Percentiles rank a stretch among this genome's conserved stretches.
phyloP scores from a whole-genome alignment of 1,140 invertebrate species.

The Musca domestica region DNA sequence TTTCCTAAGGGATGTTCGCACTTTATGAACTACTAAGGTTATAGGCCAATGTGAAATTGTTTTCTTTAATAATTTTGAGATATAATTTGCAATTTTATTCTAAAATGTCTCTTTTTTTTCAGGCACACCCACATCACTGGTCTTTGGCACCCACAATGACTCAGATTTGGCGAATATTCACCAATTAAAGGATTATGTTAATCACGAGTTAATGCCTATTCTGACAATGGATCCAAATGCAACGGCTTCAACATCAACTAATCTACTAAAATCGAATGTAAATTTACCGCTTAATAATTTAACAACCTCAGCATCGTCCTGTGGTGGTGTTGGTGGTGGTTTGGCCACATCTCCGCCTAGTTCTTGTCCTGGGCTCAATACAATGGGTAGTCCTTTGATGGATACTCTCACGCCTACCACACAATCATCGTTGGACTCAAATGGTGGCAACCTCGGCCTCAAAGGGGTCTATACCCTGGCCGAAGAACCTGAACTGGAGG shows the following conservation, averaged over 20 bases:
- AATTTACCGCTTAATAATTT: conserved; percentile 26
- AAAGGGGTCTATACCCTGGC: conserved; percentile 63
- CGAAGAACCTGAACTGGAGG: conserved; percentile 64
- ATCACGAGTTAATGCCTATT: conserved; percentile 52
- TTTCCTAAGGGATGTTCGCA: too few relatives aligned
- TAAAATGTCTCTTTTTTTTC: conserved; percentile 26
- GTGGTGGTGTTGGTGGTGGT: too few relatives aligned
- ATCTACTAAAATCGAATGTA: conserved; percentile 24
- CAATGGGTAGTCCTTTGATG: conserved; percentile 36
- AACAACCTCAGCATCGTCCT: not conserved
- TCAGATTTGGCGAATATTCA: conserved; percentile 29
- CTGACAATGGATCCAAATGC: conserved; percentile 51
- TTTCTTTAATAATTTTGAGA: not conserved
- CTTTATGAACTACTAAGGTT: too few relatives aligned
- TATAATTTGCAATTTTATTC: not conserved
- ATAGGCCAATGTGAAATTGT: too few relatives aligned
- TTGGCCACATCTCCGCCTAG: not conserved
- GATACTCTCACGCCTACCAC: conserved; percentile 41
- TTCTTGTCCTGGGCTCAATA: conserved; percentile 1
- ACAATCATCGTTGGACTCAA: conserved; percentile 28
- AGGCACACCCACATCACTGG: conserved; percentile 62
- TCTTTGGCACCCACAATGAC: conserved; percentile 34
- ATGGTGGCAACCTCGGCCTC: conserved; percentile 43
- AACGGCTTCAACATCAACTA: conserved; percentile 29
- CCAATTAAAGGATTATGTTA: conserved; percentile 44